Evolutionary conservation across 2,888 invertebrate genomes (phyloP).

Genomic region (Euproctis similis): DNA sequence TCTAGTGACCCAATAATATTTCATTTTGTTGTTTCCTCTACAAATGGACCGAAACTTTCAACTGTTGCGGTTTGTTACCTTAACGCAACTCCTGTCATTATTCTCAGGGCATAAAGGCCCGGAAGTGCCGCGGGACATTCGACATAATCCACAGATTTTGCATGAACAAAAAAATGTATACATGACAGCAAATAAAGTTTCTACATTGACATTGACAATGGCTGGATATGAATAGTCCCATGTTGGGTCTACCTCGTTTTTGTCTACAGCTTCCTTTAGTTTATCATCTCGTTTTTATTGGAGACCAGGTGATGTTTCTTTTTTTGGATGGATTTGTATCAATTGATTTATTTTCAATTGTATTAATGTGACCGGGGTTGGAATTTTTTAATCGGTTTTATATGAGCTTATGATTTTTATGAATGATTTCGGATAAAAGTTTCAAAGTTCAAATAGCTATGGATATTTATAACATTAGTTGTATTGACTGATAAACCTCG

Average conservation of each 20-base stretch:
- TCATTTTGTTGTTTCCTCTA: constrained; percentile 17
- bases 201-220: constrained; percentile 44
- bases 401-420: background rate
- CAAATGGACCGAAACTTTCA: constrained; percentile 13
- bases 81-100: constrained; percentile 36
- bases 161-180: constrained; percentile 49
- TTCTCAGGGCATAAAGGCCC: constrained; percentile 43
- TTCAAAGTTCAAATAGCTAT: too few species aligned
- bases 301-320: constrained; percentile 28
- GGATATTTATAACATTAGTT: too few species aligned
- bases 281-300: constrained; percentile 24
- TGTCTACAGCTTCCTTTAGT: constrained; percentile 28
- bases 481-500: too few species aligned
- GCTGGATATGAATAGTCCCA: constrained; percentile 31
- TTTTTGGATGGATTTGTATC: constrained; percentile 40
- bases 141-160: constrained; percentile 37
- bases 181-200: constrained; percentile 63
- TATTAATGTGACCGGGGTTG: constrained; percentile 10
- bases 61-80: constrained; percentile 47
- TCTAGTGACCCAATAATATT: constrained; percentile 19
- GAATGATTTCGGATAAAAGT: constrained; percentile 4
- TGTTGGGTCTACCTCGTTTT: constrained; percentile 20
- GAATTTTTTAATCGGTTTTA: constrained; percentile 8
- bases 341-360: constrained; percentile 32
- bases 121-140: constrained; percentile 52